Base-by-base conservation (phyloP, 2,113 vertebrate species). In the Silurus glanis region DNA sequence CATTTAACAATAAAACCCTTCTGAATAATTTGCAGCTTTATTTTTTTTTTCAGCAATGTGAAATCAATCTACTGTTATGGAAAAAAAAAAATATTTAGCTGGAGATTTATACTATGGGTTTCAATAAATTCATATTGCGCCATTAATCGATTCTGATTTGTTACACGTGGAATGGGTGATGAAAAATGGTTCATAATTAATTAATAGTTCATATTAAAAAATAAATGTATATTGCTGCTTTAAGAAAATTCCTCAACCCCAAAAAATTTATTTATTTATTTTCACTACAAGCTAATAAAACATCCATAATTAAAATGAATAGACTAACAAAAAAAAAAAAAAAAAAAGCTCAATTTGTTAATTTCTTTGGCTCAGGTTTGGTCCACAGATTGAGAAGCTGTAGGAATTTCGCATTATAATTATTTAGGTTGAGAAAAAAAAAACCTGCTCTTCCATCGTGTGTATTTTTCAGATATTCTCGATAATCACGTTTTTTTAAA, bases 1-100 rank as follows among this genome's bases (percentile, higher is more conserved):
- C 58, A 83, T 89, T 88, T 87, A 85, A 89, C 88, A 90, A 91
- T 86, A 91, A 93, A 91, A 85, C 5, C 28, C 47, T 61, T 79
- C 25, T 85, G 90, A 91, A 92, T 82, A 59, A 45, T 23, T 83
- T 91, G 88, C 80, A 83, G 61, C 87, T 83, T 83, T 87, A n/a
- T n/a, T 37, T 37, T 37, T 37, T 2, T 2, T 88, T 84, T 5
- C 12, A 12, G 17, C 58, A 47, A 9, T 21, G 28, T 19, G 37
- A 61, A 61, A 61, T 23, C 7, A 47, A 23, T 58, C 71, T 5
- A 19, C 25, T 56, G 59, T 80, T 37, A 10, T 7, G 55, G 55
- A 10, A 80, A 10, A 10, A 37, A 19, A 19, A 59, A 10, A 10
- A 19, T 79, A 79, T 61, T 23, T 12, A 61, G 78, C 21, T 80